These are phyloP conservation scores for Archaeoteleia sp. DNA, from an alignment of 2,888 invertebrate species.

Conservation along the genomic window DNA sequence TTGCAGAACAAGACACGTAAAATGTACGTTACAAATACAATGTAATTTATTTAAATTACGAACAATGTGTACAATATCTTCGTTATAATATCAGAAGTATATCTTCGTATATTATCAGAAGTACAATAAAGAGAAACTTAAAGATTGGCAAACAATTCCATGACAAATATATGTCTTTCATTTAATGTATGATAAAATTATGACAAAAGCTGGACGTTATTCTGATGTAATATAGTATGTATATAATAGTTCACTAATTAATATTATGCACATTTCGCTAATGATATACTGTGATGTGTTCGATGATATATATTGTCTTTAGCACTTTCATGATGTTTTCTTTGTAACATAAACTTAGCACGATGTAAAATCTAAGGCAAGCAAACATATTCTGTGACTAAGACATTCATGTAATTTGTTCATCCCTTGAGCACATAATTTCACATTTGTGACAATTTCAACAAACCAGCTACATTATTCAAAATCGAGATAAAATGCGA, in stretches of 20 bases:
- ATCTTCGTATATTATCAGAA: slow-evolving; percentile 6
- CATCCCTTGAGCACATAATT: no score
- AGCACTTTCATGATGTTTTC: neutral
- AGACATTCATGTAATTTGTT: no score
- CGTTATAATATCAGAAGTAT: slow-evolving; percentile 46
- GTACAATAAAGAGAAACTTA: neutral
- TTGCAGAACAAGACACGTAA: neutral
- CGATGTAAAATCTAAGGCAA: no score
- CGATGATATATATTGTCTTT: neutral
- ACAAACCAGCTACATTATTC: no score
- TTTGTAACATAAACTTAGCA: no score
- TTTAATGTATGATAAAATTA: neutral
- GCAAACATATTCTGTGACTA: no score
- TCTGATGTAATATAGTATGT: neutral
- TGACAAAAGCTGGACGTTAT: slow-evolving; percentile 5
- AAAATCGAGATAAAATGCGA: no score
- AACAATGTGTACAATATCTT: slow-evolving; percentile 55
- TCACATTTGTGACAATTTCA: no score
- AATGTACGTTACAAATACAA: slow-evolving; percentile 7
- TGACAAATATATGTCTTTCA: slow-evolving; percentile 22
- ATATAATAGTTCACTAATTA: neutral
- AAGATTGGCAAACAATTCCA: slow-evolving; percentile 18
- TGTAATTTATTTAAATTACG: slow-evolving; percentile 39
- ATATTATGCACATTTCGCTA: neutral
- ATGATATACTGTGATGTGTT: no score